These are phyloP conservation scores for Melanitta fusca DNA, from an alignment of 2,797 vertebrate genomes.

Conservation along the genomic window DNA sequence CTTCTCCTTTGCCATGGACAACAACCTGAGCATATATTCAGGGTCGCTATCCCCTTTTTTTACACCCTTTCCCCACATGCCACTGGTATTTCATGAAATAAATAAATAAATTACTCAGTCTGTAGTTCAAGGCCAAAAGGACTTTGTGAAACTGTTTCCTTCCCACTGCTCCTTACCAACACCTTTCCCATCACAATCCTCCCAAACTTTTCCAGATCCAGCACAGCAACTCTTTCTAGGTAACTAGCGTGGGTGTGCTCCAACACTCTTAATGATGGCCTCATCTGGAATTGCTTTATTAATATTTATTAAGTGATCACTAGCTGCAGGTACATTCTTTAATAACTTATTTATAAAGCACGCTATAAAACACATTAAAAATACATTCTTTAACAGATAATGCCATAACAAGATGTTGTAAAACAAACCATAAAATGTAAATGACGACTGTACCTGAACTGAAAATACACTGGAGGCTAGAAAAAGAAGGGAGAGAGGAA, in stretches of 20 bases:
- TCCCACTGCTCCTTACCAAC: neutral
- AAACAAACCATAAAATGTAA: conserved; percentile 63
- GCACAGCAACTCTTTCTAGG: neutral
- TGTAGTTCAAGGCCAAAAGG: neutral
- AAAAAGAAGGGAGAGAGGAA: neutral
- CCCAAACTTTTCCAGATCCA: neutral
- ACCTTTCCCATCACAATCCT: neutral
- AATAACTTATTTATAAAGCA: conserved; percentile 79
- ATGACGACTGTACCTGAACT: conserved; percentile 19
- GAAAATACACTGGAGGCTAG: neutral
- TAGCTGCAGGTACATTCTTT: conserved; percentile 78
- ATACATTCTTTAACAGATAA: conserved; percentile 81
- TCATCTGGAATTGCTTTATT: conserved; percentile 78
- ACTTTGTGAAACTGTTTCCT: neutral
- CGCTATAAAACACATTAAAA: conserved; percentile 81
- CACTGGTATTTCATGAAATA: neutral
- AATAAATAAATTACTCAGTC: fast-evolving
- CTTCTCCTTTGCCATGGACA: neutral
- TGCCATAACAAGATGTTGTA: conserved; percentile 64
- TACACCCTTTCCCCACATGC: fast-evolving
- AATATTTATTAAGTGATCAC: conserved; percentile 80
- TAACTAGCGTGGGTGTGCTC: conserved; percentile 20
- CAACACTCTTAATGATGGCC: conserved; percentile 51
- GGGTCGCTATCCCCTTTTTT: neutral
- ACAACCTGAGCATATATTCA: fast-evolving